Conservation (phyloP, 1,140 invertebrate species). For the Anadara kagoshimensis region DNA sequence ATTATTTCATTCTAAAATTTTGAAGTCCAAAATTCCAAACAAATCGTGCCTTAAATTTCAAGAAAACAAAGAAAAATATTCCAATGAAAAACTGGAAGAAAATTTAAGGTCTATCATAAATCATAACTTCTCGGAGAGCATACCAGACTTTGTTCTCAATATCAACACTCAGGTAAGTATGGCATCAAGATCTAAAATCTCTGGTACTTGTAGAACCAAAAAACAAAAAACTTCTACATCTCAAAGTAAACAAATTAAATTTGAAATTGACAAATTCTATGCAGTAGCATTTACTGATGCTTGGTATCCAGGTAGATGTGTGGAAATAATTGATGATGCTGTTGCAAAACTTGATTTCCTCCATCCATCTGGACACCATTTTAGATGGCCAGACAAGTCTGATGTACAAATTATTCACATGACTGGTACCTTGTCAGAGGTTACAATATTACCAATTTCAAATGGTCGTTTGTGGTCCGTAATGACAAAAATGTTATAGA, state of each 20-base stretch:
- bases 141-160: background rate
- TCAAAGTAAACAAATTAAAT: too few species aligned
- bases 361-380: background rate
- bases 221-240: too few species aligned
- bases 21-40: constrained; percentile 1
- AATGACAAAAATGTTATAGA: too few species aligned
- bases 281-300: background rate
- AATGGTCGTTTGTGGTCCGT: background rate
- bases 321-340: background rate
- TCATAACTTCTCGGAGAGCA: background rate
- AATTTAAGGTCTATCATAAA: background rate
- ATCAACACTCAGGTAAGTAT: background rate
- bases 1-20: background rate
- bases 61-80: background rate
- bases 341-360: background rate
- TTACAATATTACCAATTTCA: background rate
- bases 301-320: constrained; percentile 1
- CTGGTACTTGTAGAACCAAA: background rate
- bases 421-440: background rate
- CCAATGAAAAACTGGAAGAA: background rate
- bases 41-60: background rate
- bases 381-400: background rate
- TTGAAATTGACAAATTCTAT: background rate
- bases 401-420: background rate
- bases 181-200: background rate